Percentiles rank a stretch among this genome's conserved stretches.
phyloP scores from a whole-genome alignment of 2,113 vertebrate genomes.

The Cnemophilus loriae region DNA sequence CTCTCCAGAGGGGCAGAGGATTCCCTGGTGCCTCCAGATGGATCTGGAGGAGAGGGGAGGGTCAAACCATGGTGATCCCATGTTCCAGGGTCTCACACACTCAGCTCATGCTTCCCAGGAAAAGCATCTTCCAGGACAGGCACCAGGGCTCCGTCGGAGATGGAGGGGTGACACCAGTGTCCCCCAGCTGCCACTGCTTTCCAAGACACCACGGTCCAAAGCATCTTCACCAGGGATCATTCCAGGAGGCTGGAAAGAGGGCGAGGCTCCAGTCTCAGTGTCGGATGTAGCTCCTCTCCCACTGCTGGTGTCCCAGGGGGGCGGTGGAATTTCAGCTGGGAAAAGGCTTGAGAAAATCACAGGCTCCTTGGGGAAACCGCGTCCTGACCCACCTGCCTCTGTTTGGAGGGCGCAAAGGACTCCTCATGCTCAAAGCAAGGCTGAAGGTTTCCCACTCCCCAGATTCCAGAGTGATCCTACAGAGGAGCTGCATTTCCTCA shows the following conservation, averaged over 20 bases:
- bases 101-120: background rate
- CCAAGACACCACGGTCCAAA: background rate
- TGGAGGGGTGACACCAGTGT: too few species aligned
- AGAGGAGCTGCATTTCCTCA: background rate
- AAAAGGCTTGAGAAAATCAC: background rate
- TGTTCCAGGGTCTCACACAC: background rate
- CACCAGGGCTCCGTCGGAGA: background rate
- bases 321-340: background rate
- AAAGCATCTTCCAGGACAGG: background rate
- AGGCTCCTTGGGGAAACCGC: background rate
- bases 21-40: background rate
- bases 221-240: background rate
- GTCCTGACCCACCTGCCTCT: background rate
- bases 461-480: fast-evolving
- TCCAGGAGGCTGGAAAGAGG: background rate
- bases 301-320: too few species aligned
- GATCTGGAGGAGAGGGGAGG: background rate
- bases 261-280: fast-evolving
- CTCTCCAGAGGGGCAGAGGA: background rate
- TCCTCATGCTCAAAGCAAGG: background rate
- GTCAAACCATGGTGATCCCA: fast-evolving
- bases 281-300: background rate
- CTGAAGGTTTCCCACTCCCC: background rate
- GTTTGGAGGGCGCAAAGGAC: background rate
- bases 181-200: background rate